A percentile compares a stretch with the other conserved stretches of the same genome.
Evolutionary conservation across 2,888 invertebrate species (phyloP).

Genomic region (Yponomeuta cagnagella): DNA sequence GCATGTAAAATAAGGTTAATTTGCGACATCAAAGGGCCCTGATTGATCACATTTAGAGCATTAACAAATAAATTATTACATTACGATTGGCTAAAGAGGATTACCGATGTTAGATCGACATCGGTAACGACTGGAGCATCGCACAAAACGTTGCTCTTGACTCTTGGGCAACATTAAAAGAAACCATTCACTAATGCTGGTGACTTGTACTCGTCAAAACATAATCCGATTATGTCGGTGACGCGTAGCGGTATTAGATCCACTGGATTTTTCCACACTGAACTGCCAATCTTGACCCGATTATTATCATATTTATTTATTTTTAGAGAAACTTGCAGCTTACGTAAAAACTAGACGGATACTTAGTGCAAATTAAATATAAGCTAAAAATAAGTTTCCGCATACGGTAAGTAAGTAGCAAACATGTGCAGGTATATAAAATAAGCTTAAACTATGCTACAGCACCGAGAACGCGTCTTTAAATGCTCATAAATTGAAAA

Average conservation of each 20-base stretch:
- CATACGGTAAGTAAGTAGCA: no score
- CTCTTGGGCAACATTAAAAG: slow-evolving; percentile 54
- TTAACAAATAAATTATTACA: neutral
- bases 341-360: no score
- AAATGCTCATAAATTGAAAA: no score
- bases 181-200: slow-evolving; percentile 47
- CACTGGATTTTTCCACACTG: slow-evolving; percentile 1
- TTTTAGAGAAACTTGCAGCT: no score
- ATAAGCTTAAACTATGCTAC: no score
- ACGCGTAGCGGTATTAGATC: slow-evolving; percentile 41
- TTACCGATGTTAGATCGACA: slow-evolving; percentile 3
- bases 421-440: no score
- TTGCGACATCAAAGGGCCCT: neutral
- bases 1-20: no score
- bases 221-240: slow-evolving; percentile 61
- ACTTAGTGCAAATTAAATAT: no score
- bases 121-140: neutral
- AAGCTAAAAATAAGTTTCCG: no score
- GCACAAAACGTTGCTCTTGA: slow-evolving; percentile 16
- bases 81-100: slow-evolving; percentile 1
- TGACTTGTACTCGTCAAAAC: slow-evolving; percentile 39
- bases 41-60: neutral
- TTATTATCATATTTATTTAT: neutral
- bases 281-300: neutral
- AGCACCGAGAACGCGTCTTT: no score